Conservation (phyloP, 2,797 vertebrate species). For the Propithecus deckenii region DNA sequence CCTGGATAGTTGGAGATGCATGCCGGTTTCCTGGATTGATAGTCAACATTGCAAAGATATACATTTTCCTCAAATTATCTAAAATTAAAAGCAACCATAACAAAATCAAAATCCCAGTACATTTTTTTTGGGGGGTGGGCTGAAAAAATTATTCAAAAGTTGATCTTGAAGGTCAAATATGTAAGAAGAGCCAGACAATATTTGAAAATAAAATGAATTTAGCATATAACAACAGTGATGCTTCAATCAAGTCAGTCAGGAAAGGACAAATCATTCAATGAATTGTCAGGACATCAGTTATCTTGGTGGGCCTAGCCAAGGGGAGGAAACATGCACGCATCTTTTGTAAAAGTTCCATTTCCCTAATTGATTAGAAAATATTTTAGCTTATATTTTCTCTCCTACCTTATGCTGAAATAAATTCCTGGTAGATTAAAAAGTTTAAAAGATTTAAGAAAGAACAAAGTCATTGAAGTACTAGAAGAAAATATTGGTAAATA, state of each 20-base stretch:
- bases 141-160: not conserved
- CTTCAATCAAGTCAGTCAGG: not conserved
- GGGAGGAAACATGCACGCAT: not conserved
- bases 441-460: slow-evolving; percentile 15
- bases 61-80: not conserved
- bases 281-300: not conserved
- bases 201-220: slow-evolving; percentile 40
- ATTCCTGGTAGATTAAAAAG: not conserved
- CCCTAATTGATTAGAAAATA: not conserved
- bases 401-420: not conserved
- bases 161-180: not conserved
- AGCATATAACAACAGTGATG: not conserved
- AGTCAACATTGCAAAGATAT: not conserved
- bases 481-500: slow-evolving; percentile 29
- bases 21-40: not conserved
- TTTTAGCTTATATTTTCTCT: slow-evolving; percentile 1
- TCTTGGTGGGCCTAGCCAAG: not conserved
- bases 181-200: not conserved
- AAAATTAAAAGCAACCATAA: not conserved
- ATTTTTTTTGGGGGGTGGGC: not conserved
- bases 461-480: not conserved
- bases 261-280: not conserved
- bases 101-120: not conserved
- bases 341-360: not conserved
- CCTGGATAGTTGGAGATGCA: not conserved